Evolutionary conservation across 2,888 invertebrate species (phyloP).

Genomic region (Rhagonycha fulva): DNA sequence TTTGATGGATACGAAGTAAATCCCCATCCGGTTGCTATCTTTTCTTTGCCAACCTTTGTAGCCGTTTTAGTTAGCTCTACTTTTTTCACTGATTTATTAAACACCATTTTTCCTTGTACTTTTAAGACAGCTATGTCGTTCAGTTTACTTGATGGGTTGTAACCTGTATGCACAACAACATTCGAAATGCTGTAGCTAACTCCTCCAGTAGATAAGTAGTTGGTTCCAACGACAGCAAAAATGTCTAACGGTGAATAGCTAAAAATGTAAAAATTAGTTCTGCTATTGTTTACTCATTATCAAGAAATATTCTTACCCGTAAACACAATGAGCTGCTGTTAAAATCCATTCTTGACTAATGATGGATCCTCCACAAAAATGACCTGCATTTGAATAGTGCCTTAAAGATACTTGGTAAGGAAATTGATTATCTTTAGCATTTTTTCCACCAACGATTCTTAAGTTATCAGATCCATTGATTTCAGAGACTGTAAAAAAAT

Average conservation of each 20-base stretch:
- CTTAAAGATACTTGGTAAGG: constrained; percentile 13
- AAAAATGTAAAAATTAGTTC: neutral
- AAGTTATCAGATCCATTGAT: neutral
- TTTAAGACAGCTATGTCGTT: constrained; percentile 36
- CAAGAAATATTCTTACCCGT: constrained; percentile 1
- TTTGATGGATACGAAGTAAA: constrained; percentile 58
- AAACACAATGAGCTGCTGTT: constrained; percentile 15
- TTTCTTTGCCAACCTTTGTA: constrained; percentile 4
- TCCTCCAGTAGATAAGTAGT: constrained; percentile 55
- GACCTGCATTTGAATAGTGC: neutral
- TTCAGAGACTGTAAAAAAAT: neutral
- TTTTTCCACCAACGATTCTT: constrained; percentile 55
- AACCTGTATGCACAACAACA: constrained; percentile 56
- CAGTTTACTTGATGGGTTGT: constrained; percentile 42
- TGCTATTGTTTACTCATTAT: neutral
- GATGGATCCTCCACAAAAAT: constrained; percentile 20
- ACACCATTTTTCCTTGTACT: constrained; percentile 12
- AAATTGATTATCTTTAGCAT: constrained; percentile 46
- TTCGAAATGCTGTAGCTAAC: constrained; percentile 49
- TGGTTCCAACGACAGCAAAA: constrained; percentile 55
- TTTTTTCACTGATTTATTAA: neutral
- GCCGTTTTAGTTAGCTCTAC: neutral
- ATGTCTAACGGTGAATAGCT: neutral
- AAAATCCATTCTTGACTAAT: constrained; percentile 44
- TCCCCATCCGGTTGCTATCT: constrained; percentile 33